Percentiles rank a stretch among this genome's conserved stretches.
Conservation (phyloP, 2,113 vertebrate genomes). For the Hyla sarda region DNA sequence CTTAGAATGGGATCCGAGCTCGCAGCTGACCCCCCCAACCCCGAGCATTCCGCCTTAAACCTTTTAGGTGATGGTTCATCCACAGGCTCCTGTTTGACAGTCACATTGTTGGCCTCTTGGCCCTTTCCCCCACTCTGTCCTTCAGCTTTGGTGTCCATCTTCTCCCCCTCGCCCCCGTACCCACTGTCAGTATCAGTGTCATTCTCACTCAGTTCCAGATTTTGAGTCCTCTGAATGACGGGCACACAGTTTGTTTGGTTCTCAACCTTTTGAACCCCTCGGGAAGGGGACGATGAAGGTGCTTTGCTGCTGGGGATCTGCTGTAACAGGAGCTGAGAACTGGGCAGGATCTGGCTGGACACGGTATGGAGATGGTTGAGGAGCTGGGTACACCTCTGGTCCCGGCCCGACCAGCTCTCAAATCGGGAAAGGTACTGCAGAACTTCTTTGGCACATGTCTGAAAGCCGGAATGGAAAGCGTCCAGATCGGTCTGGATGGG, state of each 20-base stretch:
- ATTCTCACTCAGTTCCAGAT: slow-evolving; percentile 84
- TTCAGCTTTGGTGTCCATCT: slow-evolving; percentile 69
- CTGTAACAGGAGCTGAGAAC: slow-evolving; percentile 73
- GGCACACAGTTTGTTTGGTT: slow-evolving; percentile 89
- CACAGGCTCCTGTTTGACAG: slow-evolving; percentile 87
- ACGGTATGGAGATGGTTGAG: slow-evolving; percentile 88
- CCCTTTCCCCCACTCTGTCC: slow-evolving; percentile 65
- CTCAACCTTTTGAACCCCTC: slow-evolving; percentile 76
- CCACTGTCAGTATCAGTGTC: slow-evolving; percentile 98
- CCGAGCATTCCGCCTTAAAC: slow-evolving; percentile 72
- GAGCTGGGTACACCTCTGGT: slow-evolving; percentile 90
- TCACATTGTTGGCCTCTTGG: slow-evolving; percentile 56
- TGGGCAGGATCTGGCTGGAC: slow-evolving; percentile 82
- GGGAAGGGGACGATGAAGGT: slow-evolving; percentile 65
- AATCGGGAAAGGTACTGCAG: slow-evolving; percentile 89
- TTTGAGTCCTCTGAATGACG: slow-evolving; percentile 93
- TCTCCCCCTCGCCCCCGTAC: slow-evolving; percentile 90
- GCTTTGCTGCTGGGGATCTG: slow-evolving; percentile 72
- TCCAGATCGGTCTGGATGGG: slow-evolving; percentile 88
- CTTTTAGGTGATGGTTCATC: slow-evolving; percentile 81
- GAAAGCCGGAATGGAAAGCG: slow-evolving; percentile 93
- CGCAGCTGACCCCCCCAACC: slow-evolving; percentile 30
- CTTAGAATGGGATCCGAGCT: slow-evolving; percentile 64
- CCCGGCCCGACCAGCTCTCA: slow-evolving; percentile 89
- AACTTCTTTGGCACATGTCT: slow-evolving; percentile 94